Base-by-base conservation (phyloP, 2,888 invertebrate genomes). In the Limulus polyphemus region DNA sequence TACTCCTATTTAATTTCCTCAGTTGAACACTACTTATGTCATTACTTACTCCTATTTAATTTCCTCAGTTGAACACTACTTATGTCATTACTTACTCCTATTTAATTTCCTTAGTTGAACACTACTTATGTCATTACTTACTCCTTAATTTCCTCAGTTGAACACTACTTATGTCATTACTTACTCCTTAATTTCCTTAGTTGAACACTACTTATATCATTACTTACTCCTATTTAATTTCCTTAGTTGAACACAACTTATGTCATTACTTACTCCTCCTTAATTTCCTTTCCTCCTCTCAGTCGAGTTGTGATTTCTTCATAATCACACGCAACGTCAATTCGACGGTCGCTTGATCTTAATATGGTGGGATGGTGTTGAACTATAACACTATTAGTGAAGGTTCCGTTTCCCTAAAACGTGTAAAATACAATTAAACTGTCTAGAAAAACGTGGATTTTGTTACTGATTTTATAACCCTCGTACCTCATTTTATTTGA, bases 281-380 rank as follows among this genome's bases (percentile, higher is more conserved):
- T 56, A 10, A 69, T 64, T 57, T 69, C 64, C 58, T 69, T 69
- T 52, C 69, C 69, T 32, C 68, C 64, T 60, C 67, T 59, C n/a
- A 69, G 60, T 57, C 67, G 65, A 16, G 65, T 51, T 54, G 64
- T 63, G 11, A 67, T 66, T 51, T 68, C 65, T 47, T 69, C 68
- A 46, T 70, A 70, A 56, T 70, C 70, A 50, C 70, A 70, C n/a
- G 68, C 67, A 2, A 70, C 67, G 49, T 69, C 68, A 50, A 70
- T 68, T 56, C 69, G 61, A 32, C 69, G 57, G 60, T 70, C 70
- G 12, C 68, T 65, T 17, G 65, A 66, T 9, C 69, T 52, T 13
- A 70, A 58, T 16, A 70, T 67, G 17, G 62, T 65, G 5, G 70
- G 70, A 59, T 70, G 69, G 46, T 68, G 68, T 50, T 70, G 70